phyloP scores from a whole-genome alignment of 1,140 invertebrate genomes.

The Aricia agestis region DNA sequence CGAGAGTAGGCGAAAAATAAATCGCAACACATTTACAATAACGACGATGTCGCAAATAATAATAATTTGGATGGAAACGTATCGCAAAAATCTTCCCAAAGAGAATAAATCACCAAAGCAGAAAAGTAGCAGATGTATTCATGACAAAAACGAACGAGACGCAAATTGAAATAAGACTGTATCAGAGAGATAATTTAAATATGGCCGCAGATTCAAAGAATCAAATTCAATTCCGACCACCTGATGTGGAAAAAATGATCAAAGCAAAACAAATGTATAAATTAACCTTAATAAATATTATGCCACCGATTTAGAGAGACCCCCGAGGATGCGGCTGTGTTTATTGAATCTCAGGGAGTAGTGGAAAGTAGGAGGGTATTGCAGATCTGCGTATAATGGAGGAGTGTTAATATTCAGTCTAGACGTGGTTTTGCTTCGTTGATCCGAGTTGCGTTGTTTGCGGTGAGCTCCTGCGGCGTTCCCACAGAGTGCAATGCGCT shows the following conservation, averaged over 20 bases:
- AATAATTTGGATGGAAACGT: not conserved
- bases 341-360: constrained; percentile 36
- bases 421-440: constrained; percentile 65
- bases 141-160: constrained; percentile 1
- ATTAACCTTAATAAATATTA: constrained; percentile 42
- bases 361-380: constrained; percentile 49
- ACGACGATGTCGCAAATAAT: not conserved
- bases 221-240: constrained; percentile 48
- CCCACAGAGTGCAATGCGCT: constrained; percentile 53
- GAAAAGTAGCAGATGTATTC: not conserved
- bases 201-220: constrained; percentile 13
- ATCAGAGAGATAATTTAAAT: not conserved
- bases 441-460: constrained; percentile 49
- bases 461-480: constrained; percentile 61
- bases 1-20: not conserved
- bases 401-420: constrained; percentile 56
- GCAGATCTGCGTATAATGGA: constrained; percentile 50
- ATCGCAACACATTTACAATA: not conserved
- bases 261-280: constrained; percentile 18
- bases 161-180: not conserved
- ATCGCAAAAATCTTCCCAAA: not conserved
- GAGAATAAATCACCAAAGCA: not conserved
- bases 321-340: constrained; percentile 23
- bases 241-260: constrained; percentile 35
- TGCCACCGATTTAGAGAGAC: constrained; percentile 34